Evolutionary conservation across 2,113 vertebrate species (phyloP).

Genomic region (Clinocottus analis): DNA sequence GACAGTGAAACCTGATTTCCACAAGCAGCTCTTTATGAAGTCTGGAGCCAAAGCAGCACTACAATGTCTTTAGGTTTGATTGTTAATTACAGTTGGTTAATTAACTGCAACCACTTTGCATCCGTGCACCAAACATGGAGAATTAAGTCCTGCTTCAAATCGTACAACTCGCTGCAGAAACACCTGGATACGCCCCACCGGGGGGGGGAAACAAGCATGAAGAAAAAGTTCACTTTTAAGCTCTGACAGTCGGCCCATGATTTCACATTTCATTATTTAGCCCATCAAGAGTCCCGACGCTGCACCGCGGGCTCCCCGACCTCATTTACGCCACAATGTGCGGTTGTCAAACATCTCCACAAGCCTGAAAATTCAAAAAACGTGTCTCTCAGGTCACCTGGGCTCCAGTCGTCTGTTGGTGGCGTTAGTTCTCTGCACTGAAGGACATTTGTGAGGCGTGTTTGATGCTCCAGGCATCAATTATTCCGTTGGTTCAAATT

Average conservation of each 20-base stretch:
- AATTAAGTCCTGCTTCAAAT: conserved; percentile 43
- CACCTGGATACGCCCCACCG: conserved; percentile 12
- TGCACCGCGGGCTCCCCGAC: background rate
- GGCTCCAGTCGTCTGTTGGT: background rate
- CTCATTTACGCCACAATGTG: conserved; percentile 15
- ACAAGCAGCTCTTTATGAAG: too few relatives aligned
- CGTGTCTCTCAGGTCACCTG: background rate
- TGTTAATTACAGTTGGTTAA: conserved; percentile 45
- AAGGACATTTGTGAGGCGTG: background rate
- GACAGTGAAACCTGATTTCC: too few relatives aligned
- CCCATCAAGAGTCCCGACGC: background rate
- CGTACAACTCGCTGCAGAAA: conserved; percentile 13
- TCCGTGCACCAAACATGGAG: conserved; percentile 1
- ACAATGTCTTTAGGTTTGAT: conserved; percentile 25
- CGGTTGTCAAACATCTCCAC: background rate
- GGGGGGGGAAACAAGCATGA: background rate
- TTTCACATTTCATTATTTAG: background rate
- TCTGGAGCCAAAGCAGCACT: background rate
- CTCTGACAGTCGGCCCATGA: background rate
- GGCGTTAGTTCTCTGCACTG: too few relatives aligned
- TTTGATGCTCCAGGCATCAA: background rate
- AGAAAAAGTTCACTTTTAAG: conserved; percentile 8
- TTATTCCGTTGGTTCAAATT: background rate
- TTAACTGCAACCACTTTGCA: conserved; percentile 36
- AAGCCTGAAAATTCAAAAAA: background rate